Conservation (phyloP, 2,113 vertebrate genomes). For the Chrysemys picta region DNA sequence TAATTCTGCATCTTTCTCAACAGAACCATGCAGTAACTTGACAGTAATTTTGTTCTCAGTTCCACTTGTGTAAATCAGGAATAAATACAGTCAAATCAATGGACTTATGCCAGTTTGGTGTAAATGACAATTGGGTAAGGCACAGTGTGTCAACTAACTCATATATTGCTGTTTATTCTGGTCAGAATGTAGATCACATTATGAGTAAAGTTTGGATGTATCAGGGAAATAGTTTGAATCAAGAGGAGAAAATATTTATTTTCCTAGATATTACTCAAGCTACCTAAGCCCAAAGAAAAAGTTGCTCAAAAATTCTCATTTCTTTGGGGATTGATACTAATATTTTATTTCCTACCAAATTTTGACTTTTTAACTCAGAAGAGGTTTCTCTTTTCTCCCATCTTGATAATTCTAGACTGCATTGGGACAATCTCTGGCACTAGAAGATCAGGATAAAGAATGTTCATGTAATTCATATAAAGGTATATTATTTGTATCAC, state of each 20-base stretch:
- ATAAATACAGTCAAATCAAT: background rate
- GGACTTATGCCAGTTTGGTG: background rate
- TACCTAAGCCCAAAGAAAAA: background rate
- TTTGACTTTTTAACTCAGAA: conserved; percentile 1
- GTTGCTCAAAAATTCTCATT: background rate
- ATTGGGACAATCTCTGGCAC: background rate
- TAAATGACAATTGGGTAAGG: background rate
- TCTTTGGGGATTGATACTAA: background rate
- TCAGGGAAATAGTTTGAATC: background rate
- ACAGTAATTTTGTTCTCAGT: background rate
- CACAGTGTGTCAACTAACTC: background rate
- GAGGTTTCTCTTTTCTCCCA: background rate
- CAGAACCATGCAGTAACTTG: background rate
- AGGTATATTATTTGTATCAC: background rate
- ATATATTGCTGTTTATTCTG: background rate
- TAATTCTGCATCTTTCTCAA: background rate
- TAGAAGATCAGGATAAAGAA: conserved; percentile 26
- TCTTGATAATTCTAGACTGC: conserved; percentile 2
- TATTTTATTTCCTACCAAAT: background rate
- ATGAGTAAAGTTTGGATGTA: background rate
- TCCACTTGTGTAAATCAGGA: background rate
- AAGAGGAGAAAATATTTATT: background rate
- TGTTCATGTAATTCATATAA: background rate
- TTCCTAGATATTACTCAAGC: background rate
- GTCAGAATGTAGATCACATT: background rate